These are phyloP conservation scores for Archips xylosteana DNA, from an alignment of 2,888 invertebrate genomes.

Conservation along the genomic window DNA sequence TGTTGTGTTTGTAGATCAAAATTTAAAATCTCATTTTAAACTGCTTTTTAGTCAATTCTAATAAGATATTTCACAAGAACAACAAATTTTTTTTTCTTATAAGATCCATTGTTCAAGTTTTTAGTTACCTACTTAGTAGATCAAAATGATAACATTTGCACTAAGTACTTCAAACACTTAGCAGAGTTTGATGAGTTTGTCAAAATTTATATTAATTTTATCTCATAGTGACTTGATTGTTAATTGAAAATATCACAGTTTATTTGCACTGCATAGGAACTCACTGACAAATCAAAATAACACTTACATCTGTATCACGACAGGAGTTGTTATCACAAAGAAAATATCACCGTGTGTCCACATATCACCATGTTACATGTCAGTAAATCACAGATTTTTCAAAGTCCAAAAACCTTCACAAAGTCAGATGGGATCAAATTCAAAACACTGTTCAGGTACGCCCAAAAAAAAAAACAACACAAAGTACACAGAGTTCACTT, in stretches of 20 bases:
- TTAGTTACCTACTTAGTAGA: not conserved
- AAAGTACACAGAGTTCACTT: constrained; percentile 65
- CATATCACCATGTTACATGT: constrained; percentile 38
- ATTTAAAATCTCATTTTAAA: not conserved
- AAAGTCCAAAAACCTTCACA: constrained; percentile 49
- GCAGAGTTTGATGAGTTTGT: not conserved
- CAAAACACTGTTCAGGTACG: constrained; percentile 70
- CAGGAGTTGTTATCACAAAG: constrained; percentile 37
- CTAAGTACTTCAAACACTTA: not conserved
- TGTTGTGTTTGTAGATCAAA: not conserved
- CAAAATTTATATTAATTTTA: not conserved
- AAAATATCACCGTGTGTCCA: constrained; percentile 41
- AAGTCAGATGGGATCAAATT: constrained; percentile 49
- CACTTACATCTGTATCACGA: constrained; percentile 41
- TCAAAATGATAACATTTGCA: not conserved
- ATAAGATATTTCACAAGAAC: not conserved
- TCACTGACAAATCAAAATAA: constrained; percentile 32
- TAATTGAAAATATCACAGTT: constrained; percentile 31
- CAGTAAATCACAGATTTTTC: constrained; percentile 47
- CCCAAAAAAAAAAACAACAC: constrained; percentile 68
- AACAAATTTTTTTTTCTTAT: not conserved
- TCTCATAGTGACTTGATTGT: not conserved
- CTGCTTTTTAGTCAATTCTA: not conserved
- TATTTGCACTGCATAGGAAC: constrained; percentile 27
- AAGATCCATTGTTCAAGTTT: not conserved